A percentile compares a stretch with the other conserved stretches of the same genome.
These are phyloP conservation scores for Actenoides hombroni DNA, from an alignment of 2,113 vertebrate species.

Conservation along the genomic window DNA sequence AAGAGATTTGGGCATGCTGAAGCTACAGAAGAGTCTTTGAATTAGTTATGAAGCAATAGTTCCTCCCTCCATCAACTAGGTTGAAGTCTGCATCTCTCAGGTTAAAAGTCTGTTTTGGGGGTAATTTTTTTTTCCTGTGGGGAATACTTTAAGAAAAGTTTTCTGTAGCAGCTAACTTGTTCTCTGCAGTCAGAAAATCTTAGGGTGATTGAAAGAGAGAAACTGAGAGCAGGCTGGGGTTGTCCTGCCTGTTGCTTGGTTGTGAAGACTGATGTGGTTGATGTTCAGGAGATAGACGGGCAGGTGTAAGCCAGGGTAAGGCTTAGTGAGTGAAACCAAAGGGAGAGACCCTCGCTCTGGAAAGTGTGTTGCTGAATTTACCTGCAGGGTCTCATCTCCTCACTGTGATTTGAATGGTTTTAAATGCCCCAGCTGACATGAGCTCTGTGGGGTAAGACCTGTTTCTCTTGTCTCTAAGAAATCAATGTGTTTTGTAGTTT, in stretches of 20 bases:
- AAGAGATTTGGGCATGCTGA: background rate
- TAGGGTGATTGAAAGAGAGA: background rate
- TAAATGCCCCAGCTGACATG: background rate
- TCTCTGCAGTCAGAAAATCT: background rate
- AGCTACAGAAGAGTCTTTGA: background rate
- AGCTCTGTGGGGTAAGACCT: background rate
- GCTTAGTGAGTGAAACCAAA: background rate
- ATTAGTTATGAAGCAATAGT: background rate
- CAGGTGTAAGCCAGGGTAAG: background rate
- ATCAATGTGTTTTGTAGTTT: background rate
- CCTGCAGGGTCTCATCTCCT: background rate
- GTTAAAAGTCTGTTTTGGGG: background rate
- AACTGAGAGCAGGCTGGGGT: background rate
- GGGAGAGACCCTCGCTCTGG: background rate
- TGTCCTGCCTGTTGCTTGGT: background rate
- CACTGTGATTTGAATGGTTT: background rate
- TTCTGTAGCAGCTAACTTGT: background rate
- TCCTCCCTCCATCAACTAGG: background rate
- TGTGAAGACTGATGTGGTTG: background rate
- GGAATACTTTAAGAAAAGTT: background rate
- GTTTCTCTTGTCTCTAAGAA: conserved; percentile 15
- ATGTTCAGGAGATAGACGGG: background rate
- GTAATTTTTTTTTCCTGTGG: background rate
- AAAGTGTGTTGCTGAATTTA: background rate
- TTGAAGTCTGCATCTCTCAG: background rate